phyloP scores from a whole-genome alignment of 2,113 vertebrate genomes.

The Periophthalmodon schlosseri region DNA sequence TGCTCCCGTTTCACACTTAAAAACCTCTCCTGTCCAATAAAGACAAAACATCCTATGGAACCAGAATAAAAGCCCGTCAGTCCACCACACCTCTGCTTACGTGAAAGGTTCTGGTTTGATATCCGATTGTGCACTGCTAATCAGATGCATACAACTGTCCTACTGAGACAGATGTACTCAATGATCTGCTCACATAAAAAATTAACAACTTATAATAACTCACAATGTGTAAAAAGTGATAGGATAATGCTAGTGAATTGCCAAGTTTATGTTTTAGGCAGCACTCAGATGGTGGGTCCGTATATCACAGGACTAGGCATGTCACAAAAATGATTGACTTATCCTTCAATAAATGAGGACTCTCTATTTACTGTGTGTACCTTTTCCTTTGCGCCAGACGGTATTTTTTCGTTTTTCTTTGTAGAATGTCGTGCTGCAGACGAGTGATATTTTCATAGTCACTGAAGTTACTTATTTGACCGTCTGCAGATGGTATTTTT shows the following conservation, averaged over 20 bases:
- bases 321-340: background rate
- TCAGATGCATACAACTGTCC: slow-evolving; percentile 22
- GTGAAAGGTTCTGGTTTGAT: background rate
- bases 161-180: slow-evolving; percentile 35
- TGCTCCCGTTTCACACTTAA: too few species aligned
- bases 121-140: background rate
- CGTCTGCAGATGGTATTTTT: background rate
- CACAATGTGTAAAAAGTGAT: too few species aligned
- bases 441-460: too few species aligned
- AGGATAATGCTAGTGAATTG: too few species aligned
- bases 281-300: background rate
- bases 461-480: too few species aligned
- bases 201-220: background rate
- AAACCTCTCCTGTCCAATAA: too few species aligned
- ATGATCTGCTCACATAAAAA: slow-evolving; percentile 17
- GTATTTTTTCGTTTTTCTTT: too few species aligned
- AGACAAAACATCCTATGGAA: too few species aligned
- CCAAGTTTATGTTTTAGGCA: background rate
- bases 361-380: background rate
- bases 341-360: background rate
- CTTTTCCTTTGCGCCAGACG: background rate
- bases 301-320: background rate
- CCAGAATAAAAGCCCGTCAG: too few species aligned
- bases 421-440: too few species aligned
- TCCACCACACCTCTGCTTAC: too few species aligned